Conservation (phyloP, 2,113 vertebrate genomes). For the Tragelaphus buxtoni region DNA sequence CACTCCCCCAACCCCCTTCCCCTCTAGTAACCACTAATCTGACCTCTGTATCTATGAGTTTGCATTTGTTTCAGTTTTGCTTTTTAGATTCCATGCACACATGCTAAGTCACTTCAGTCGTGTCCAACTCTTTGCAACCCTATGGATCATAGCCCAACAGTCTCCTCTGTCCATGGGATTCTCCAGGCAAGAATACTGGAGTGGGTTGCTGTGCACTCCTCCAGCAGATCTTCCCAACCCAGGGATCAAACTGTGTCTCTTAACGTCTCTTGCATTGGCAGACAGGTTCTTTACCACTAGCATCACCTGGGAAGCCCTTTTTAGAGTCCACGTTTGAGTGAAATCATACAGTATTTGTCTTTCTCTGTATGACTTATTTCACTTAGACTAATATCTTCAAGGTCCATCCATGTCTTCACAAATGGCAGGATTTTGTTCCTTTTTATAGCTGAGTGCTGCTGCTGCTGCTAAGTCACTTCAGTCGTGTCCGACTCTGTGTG, state of each 20-base stretch:
- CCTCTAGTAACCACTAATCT: background rate
- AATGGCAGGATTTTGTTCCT: background rate
- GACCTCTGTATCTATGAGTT: background rate
- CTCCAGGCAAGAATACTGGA: background rate
- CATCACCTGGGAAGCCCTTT: background rate
- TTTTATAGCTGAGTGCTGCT: background rate
- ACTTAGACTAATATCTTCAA: background rate
- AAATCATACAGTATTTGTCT: background rate
- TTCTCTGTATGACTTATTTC: background rate
- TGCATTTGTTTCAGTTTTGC: background rate
- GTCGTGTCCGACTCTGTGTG: too few relatives aligned
- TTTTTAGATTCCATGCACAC: background rate
- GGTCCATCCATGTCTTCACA: background rate
- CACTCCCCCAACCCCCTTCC: background rate
- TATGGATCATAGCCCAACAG: background rate
- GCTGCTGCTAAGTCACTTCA: too few relatives aligned
- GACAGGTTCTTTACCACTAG: background rate
- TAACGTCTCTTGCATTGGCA: background rate
- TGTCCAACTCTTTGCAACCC: background rate
- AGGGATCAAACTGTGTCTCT: background rate
- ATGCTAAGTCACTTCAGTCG: background rate
- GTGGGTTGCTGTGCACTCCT: background rate
- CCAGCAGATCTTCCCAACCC: background rate
- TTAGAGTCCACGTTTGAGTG: background rate
- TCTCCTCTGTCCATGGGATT: background rate